Base-by-base conservation (phyloP, 2,888 invertebrate genomes). In the Ichneumoninae sp. region DNA sequence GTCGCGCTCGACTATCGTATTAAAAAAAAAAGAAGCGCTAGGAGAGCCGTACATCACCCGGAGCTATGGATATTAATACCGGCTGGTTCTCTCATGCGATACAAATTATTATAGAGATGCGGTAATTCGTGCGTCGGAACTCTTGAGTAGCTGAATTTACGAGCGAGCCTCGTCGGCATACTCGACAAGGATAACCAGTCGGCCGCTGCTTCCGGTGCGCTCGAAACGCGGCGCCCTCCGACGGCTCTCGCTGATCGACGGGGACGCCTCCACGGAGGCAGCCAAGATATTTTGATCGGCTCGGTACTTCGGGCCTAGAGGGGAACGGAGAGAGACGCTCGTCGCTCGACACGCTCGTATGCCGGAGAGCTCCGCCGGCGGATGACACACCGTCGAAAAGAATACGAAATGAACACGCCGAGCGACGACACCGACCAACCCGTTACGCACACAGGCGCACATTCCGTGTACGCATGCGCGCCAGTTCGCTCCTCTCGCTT, bases 301-400 rank as follows among this genome's bases (percentile, higher is more conserved):
- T 47, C 54, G 74, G 26, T n/a, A 69, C 74, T 40, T 40, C 8
- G 40, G 8, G 10, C 40, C 40, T 8, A 40, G 57, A 74, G 63
- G 73, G n/a, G 26, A 50, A 57, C 26, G n/a, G 74, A 30, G 73
- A 8, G n/a, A 68, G 68, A 68, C 30, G 6, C 40, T 10, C 16
- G 19, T 82, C 79, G 54, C 57, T 44, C 52, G 44, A 68, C 52
- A 57, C 57, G n/a, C 13, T 36, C 19, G 65, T 66, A 26, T 40
- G 44, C 30, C n/a, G 69, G 30, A 5, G 33, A 36, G 73, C 71
- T 66, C 66, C 57, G 77, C 70, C 87, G 85, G 89, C 90, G 90
- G 90, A 92, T 92, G 91, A 92, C 91, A 90, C 90, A 82, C 89
- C 90, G 88, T 87, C 87, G 89, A 91, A 92, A 90, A 90, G 91